Percentiles rank a stretch among this genome's conserved stretches.
These are phyloP conservation scores for Vanessa cardui DNA, from an alignment of 2,888 invertebrate genomes.

Conservation along the genomic window DNA sequence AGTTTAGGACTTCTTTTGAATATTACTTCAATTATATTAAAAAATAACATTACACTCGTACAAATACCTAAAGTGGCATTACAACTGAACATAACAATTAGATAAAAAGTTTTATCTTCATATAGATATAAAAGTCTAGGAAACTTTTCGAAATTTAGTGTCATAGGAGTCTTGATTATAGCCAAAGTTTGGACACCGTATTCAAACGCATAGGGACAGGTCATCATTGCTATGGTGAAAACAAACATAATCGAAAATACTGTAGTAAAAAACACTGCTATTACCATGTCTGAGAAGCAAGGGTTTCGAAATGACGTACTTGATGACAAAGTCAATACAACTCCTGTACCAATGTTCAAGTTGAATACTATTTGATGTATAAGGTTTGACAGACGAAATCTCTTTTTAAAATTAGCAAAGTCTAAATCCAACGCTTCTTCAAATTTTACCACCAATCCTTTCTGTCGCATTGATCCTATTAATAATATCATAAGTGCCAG, in stretches of 20 bases:
- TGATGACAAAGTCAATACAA: slow-evolving; percentile 58
- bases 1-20: slow-evolving; percentile 47
- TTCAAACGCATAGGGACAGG: slow-evolving; percentile 62
- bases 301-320: slow-evolving; percentile 61
- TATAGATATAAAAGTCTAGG: slow-evolving; percentile 61
- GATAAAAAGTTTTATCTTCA: slow-evolving; percentile 51
- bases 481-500: slow-evolving; percentile 53
- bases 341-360: slow-evolving; percentile 61
- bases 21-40: slow-evolving; percentile 54
- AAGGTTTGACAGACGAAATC: slow-evolving; percentile 46
- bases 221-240: slow-evolving; percentile 58
- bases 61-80: slow-evolving; percentile 52
- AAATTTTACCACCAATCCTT: slow-evolving; percentile 61
- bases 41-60: slow-evolving; percentile 51
- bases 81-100: slow-evolving; percentile 54
- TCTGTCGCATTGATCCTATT: slow-evolving; percentile 68
- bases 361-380: slow-evolving; percentile 53
- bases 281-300: slow-evolving; percentile 62
- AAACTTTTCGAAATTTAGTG: slow-evolving; percentile 60
- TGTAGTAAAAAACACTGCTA: slow-evolving; percentile 50
- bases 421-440: slow-evolving; percentile 58
- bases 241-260: slow-evolving; percentile 51
- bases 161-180: slow-evolving; percentile 48
- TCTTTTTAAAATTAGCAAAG: slow-evolving; percentile 51
- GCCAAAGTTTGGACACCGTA: slow-evolving; percentile 46